These are phyloP conservation scores for Ptilonorhynchus violaceus DNA, from an alignment of 2,113 vertebrate genomes.

Conservation along the genomic window DNA sequence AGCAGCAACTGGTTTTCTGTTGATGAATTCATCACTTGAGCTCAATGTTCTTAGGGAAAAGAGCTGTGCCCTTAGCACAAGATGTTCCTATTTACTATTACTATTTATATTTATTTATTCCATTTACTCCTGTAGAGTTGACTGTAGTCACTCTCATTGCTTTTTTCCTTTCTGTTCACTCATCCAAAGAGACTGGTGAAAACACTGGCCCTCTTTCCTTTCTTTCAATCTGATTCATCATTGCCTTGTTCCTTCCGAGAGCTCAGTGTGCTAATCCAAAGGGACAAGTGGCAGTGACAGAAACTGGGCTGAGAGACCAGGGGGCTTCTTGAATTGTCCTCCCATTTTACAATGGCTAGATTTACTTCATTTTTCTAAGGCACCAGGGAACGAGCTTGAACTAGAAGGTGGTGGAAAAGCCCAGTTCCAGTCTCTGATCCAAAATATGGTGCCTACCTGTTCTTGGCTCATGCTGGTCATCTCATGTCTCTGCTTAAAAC, in stretches of 20 bases:
- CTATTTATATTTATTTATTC: neutral
- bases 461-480: accelerated
- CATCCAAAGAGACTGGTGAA: neutral
- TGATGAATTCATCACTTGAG: neutral
- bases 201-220: accelerated
- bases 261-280: accelerated
- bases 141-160: accelerated
- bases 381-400: neutral
- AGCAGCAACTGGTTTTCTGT: neutral
- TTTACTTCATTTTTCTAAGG: neutral
- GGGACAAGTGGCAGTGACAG: neutral
- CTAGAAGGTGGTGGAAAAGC: neutral
- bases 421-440: neutral
- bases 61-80: neutral
- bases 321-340: neutral
- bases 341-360: neutral
- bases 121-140: neutral
- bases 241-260: neutral
- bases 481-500: neutral
- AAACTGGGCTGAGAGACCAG: neutral
- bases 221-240: neutral
- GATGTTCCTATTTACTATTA: neutral
- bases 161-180: neutral
- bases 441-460: neutral
- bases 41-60: accelerated